Conservation (phyloP, 2,797 vertebrate genomes). For the Staurois parvus region DNA sequence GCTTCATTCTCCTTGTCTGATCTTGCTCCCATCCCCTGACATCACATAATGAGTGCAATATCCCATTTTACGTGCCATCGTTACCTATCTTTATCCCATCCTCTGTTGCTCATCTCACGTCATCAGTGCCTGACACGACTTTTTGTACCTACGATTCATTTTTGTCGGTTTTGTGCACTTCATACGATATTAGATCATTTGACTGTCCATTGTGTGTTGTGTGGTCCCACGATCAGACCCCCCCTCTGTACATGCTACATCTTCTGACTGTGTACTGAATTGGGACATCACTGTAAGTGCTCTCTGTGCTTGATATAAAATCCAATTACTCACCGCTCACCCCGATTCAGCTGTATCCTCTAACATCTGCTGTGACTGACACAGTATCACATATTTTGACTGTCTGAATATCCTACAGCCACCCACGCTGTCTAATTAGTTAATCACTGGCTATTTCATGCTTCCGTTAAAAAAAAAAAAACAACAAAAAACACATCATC, state of each 20-base stretch:
- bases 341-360: background rate
- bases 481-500: background rate
- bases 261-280: background rate
- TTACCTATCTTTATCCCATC: background rate
- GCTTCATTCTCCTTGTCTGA: background rate
- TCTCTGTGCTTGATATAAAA: background rate
- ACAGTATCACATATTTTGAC: background rate
- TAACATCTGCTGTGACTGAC: background rate
- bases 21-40: background rate
- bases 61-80: background rate
- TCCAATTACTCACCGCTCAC: background rate
- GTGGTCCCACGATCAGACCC: background rate
- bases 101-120: background rate
- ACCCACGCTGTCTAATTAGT: conserved; percentile 10
- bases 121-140: background rate
- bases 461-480: background rate
- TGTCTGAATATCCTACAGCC: background rate
- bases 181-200: conserved; percentile 3
- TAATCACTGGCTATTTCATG: conserved; percentile 13
- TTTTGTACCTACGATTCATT: background rate
- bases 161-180: conserved; percentile 2
- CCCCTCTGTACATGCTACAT: conserved; percentile 1
- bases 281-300: background rate
- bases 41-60: background rate
- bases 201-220: background rate